phyloP scores from a whole-genome alignment of 1,140 invertebrate genomes.

The Danaus plexippus region DNA sequence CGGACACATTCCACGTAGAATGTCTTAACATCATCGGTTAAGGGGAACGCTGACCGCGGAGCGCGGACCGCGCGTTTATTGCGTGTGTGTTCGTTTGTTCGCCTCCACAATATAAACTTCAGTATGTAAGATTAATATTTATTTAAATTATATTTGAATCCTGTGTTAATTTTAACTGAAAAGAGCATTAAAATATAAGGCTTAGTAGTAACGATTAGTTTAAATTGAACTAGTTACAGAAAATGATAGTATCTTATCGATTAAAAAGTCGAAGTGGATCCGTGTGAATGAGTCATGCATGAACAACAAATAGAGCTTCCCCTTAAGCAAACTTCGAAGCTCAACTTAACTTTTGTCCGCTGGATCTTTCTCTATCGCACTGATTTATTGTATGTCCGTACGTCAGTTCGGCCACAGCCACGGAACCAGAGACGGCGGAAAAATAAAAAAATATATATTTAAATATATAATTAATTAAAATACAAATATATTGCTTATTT shows the following conservation, averaged over 20 bases:
- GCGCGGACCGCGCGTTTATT: neutral
- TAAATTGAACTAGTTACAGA: too few species aligned
- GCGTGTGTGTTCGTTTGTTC: neutral
- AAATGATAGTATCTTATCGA: too few species aligned
- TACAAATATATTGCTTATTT: too few species aligned
- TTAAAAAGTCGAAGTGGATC: too few species aligned
- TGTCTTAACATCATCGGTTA: conserved; percentile 39
- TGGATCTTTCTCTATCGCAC: conserved; percentile 42
- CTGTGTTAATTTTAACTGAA: too few species aligned
- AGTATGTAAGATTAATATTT: too few species aligned
- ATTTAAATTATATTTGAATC: neutral
- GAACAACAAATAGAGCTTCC: conserved; percentile 6
- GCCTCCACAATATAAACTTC: neutral
- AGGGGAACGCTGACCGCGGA: conserved; percentile 13
- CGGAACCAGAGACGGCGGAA: conserved; percentile 2
- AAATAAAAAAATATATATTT: neutral
- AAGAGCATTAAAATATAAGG: too few species aligned
- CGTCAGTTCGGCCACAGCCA: conserved; percentile 16
- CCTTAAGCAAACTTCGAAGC: conserved; percentile 35
- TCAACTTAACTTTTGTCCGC: conserved; percentile 36
- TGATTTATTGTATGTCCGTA: conserved; percentile 49
- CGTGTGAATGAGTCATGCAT: too few species aligned
- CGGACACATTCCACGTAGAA: conserved; percentile 32
- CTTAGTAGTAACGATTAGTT: too few species aligned
- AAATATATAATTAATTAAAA: too few species aligned